Conservation (phyloP, 1,140 invertebrate genomes). For the Brachionus asplanchnoidis region DNA sequence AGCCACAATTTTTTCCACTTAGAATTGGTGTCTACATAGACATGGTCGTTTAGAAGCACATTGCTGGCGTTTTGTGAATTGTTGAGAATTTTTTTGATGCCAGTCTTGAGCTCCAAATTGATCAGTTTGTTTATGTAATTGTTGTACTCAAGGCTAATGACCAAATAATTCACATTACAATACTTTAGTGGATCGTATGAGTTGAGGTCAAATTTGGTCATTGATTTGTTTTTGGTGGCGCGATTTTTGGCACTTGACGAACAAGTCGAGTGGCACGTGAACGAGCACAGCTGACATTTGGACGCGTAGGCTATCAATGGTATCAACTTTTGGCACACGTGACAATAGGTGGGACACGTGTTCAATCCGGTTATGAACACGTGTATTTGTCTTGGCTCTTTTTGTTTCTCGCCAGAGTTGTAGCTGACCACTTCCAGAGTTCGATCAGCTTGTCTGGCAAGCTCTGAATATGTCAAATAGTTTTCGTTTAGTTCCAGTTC, state of each 20-base stretch:
- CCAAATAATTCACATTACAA: slow-evolving; percentile 25
- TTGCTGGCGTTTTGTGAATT: neutral
- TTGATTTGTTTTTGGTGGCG: slow-evolving; percentile 22
- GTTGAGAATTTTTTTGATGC: neutral
- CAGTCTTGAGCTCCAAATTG: neutral
- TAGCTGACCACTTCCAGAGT: neutral
- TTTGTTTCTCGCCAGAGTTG: neutral
- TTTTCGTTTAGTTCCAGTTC: slow-evolving; percentile 26
- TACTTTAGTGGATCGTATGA: slow-evolving; percentile 17
- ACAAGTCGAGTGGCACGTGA: slow-evolving; percentile 38
- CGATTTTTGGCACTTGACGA: slow-evolving; percentile 21
- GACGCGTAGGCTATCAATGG: slow-evolving; percentile 36
- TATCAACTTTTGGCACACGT: slow-evolving; percentile 34
- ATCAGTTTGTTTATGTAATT: slow-evolving; percentile 38
- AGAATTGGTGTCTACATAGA: slow-evolving; percentile 6
- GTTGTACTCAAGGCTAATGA: slow-evolving; percentile 26
- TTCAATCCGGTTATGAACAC: slow-evolving; percentile 39
- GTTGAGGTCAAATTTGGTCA: neutral
- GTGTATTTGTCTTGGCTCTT: slow-evolving; percentile 38
- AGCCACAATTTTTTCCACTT: slow-evolving; percentile 40
- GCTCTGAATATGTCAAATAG: slow-evolving; percentile 23
- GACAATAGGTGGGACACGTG: slow-evolving; percentile 39
- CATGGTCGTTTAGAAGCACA: slow-evolving; percentile 9
- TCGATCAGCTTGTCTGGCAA: slow-evolving; percentile 2
- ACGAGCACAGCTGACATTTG: slow-evolving; percentile 39